A percentile compares a stretch with the other conserved stretches of the same genome.
phyloP scores from a whole-genome alignment of 1,140 invertebrate species.

The Tenebrio molitor region DNA sequence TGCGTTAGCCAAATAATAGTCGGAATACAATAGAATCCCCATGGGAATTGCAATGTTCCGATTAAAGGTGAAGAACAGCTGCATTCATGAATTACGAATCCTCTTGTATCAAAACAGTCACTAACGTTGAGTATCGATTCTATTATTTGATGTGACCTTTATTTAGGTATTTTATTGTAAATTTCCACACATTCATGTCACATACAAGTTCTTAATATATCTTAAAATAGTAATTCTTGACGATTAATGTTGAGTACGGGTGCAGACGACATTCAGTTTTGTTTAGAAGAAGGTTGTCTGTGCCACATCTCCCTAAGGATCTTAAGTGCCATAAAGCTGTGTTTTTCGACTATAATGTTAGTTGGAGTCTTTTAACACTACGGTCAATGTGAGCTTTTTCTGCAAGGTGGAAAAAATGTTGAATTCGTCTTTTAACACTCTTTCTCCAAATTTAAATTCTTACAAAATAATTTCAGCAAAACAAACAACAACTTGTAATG shows the following conservation, averaged over 20 bases:
- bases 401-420: neutral
- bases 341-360: conserved; percentile 27
- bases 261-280: conserved; percentile 35
- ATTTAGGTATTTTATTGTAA: no score
- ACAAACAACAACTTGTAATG: conserved; percentile 25
- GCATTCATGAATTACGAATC: neutral
- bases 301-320: conserved; percentile 10
- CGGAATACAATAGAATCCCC: conserved; percentile 19
- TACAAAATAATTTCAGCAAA: neutral
- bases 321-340: conserved; percentile 41
- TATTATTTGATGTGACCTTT: no score
- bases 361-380: conserved; percentile 27
- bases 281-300: conserved; percentile 28
- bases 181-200: no score
- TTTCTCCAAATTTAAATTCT: conserved; percentile 8
- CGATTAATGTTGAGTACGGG: conserved; percentile 5
- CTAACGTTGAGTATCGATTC: no score
- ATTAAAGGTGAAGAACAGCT: conserved; percentile 29
- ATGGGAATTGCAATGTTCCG: conserved; percentile 10
- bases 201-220: no score
- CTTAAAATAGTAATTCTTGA: neutral
- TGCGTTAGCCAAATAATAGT: conserved; percentile 1
- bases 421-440: neutral
- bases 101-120: no score
- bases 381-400: conserved; percentile 16